Conservation (phyloP, 2,888 invertebrate genomes). For the Diarsia dahlii region DNA sequence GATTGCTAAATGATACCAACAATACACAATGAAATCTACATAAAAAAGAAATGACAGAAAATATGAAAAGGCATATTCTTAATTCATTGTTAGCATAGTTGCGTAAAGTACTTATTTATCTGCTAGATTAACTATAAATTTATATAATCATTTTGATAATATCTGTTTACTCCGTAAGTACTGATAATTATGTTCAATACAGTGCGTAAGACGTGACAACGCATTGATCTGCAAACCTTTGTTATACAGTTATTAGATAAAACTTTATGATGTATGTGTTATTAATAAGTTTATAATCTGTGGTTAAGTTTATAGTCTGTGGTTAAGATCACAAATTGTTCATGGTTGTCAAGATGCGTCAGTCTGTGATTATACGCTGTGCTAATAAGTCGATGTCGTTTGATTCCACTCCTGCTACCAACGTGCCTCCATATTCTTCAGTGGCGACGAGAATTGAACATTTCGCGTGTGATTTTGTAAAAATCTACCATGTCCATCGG, state of each 20-base stretch:
- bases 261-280: too few species aligned
- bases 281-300: too few species aligned
- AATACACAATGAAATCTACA: neutral
- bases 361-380: too few species aligned
- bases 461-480: too few species aligned
- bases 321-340: too few species aligned
- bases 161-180: neutral
- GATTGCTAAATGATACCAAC: neutral
- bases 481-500: too few species aligned
- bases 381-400: too few species aligned
- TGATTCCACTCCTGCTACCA: too few species aligned
- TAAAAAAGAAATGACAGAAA: neutral
- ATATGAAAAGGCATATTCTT: neutral
- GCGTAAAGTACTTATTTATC: neutral
- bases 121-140: neutral
- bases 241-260: conserved; percentile 1
- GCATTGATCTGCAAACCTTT: conserved; percentile 26
- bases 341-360: too few species aligned
- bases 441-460: too few species aligned
- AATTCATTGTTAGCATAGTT: neutral
- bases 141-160: conserved; percentile 15
- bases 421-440: too few species aligned
- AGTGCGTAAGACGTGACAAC: conserved; percentile 19
- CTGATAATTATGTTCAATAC: conserved; percentile 5
- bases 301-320: too few species aligned